Evolutionary conservation across 1,140 invertebrate species (phyloP).

Genomic region (Neodiprion virginianus): DNA sequence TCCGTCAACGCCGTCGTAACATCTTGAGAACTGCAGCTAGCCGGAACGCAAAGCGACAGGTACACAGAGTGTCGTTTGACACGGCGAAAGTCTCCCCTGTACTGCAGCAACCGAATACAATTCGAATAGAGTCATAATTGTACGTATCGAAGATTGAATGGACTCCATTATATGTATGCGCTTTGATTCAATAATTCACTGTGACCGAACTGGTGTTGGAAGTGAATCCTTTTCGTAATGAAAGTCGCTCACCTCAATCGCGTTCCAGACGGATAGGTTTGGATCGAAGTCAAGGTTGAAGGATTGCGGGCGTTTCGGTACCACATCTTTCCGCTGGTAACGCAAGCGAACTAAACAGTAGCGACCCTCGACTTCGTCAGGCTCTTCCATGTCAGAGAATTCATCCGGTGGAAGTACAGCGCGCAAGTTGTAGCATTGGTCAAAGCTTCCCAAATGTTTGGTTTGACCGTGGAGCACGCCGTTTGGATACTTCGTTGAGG

Average conservation of each 20-base stretch:
- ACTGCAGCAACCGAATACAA: constrained; percentile 17
- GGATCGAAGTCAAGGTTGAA: constrained; percentile 41
- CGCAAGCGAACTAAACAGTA: constrained; percentile 48
- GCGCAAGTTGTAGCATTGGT: constrained; percentile 38
- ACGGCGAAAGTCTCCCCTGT: constrained; percentile 39
- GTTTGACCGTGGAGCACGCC: constrained; percentile 38
- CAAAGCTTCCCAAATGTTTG: constrained; percentile 41
- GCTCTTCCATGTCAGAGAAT: background rate
- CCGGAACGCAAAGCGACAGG: constrained; percentile 53
- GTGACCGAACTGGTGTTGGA: background rate
- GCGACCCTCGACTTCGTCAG: constrained; percentile 33
- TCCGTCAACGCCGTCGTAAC: constrained; percentile 30
- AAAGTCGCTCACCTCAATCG: constrained; percentile 42
- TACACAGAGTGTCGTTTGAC: constrained; percentile 36
- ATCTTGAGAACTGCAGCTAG: constrained; percentile 41
- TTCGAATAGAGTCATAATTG: too few relatives aligned
- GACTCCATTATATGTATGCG: background rate
- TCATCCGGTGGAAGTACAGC: constrained; percentile 15
- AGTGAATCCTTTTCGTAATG: background rate
- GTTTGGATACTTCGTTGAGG: constrained; percentile 37
- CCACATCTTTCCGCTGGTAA: constrained; percentile 29
- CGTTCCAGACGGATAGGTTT: constrained; percentile 43
- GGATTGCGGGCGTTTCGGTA: constrained; percentile 16
- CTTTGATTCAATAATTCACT: too few relatives aligned
- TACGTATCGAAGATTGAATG: background rate